These are phyloP conservation scores for Eudyptes chrysolophus DNA, from an alignment of 2,113 vertebrate species.

Conservation along the genomic window DNA sequence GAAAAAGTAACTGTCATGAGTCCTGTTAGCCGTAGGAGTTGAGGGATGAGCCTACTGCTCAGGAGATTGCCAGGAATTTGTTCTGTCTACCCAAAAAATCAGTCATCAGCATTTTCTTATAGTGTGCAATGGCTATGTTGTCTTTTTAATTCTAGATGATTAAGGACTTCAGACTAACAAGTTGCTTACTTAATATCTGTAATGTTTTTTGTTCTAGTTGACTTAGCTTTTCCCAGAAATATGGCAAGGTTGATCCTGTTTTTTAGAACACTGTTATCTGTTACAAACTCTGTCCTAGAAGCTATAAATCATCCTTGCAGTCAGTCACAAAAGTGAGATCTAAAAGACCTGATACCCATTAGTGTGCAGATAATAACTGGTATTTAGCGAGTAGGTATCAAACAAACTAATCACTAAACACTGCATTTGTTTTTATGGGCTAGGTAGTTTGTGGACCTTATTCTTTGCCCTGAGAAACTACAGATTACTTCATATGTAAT, in stretches of 20 bases:
- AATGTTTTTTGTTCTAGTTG: background rate
- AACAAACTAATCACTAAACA: background rate
- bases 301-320: background rate
- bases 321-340: background rate
- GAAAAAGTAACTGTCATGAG: background rate
- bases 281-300: background rate
- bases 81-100: background rate
- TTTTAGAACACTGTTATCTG: background rate
- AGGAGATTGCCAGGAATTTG: background rate
- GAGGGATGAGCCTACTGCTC: background rate
- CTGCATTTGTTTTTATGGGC: background rate
- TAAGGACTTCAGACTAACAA: background rate
- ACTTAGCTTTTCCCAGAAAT: background rate
- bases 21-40: background rate
- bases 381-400: background rate
- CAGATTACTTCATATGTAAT: background rate
- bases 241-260: background rate
- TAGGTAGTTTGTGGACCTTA: background rate
- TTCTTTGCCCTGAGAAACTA: background rate
- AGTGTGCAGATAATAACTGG: background rate
- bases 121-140: background rate
- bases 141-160: background rate
- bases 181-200: background rate
- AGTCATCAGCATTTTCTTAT: background rate
- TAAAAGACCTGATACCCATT: background rate